Base-by-base conservation (phyloP, 2,888 invertebrate genomes). In the Agriopis aurantiaria region DNA sequence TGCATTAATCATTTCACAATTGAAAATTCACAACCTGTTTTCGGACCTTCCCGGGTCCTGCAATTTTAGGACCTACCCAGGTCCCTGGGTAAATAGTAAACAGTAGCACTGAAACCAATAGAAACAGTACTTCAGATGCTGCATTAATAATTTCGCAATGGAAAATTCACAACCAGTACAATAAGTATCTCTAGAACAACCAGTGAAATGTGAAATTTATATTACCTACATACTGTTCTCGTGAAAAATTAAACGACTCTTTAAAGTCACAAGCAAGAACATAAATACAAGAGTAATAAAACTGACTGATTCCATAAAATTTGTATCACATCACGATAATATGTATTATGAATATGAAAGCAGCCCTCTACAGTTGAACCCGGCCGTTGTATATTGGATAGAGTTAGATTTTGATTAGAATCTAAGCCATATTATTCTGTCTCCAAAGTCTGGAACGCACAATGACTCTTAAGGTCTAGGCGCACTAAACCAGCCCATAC, bases 211-310 rank as follows among this genome's bases (percentile, higher is more conserved):
- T 45, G 52, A 61, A 63, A 52, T 62, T 68, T 52, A 23, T 23
- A 23, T n/a, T 23, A 23, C 17, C 57, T 46, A 63, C 52, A 40
- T n/a, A 10, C 46, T 46, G 60, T 17, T 55, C 48, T 60, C 46
- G 56, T 55, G 66, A 55, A 67, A 61, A 61, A 61, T 60, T 60
- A 59, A 66, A 55, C n/a, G 23, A 46, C 55, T 55, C 1, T 8
- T n/a, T 57, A 49, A 67, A 60, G 60, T 67, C 60, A 48, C 33
- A 23, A 40, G 45, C 53, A 45, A 43, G 53, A 63, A 63, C 55
- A 55, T 55, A 53, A 17, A 14, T 33, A 49, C 51, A 41, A 23
- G 17, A 23, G 17, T 23, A 40, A 51, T 59, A 57, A 65, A 43
- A 65, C 51, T 11, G 49, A 33, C 56, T 43, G 56, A 56, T 43